These are phyloP conservation scores for Agrenia bidenticulata DNA, from an alignment of 2,888 invertebrate species.

Conservation along the genomic window DNA sequence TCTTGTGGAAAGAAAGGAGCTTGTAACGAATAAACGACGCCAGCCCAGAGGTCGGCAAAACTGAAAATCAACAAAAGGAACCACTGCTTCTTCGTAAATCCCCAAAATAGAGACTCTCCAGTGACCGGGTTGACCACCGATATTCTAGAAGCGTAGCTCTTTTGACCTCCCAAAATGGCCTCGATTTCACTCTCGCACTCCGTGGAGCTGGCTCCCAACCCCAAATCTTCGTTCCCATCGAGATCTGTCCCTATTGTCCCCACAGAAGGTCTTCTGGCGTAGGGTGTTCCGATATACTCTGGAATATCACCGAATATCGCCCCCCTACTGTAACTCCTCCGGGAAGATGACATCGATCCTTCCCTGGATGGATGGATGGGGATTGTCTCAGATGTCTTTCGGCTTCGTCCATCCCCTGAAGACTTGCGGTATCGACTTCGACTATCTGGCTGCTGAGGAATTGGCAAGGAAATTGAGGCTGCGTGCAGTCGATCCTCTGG, in stretches of 20 bases:
- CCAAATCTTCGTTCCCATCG: slow-evolving; percentile 1
- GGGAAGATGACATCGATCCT: slow-evolving; percentile 31
- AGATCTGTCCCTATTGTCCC: background rate
- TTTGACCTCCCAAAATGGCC: slow-evolving; percentile 5
- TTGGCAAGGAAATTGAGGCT: background rate
- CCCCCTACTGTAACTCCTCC: slow-evolving; percentile 28
- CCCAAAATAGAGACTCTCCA: slow-evolving; percentile 35
- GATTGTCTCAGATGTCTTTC: slow-evolving; percentile 11
- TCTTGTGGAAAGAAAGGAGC: slow-evolving; percentile 82
- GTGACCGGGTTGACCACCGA: slow-evolving; percentile 33
- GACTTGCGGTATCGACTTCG: slow-evolving; percentile 23
- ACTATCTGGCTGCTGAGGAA: slow-evolving; percentile 4
- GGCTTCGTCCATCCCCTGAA: slow-evolving; percentile 23
- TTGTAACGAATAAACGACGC: slow-evolving; percentile 78
- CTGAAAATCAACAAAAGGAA: slow-evolving; percentile 74
- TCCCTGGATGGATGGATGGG: slow-evolving; percentile 33
- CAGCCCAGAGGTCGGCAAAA: slow-evolving; percentile 80
- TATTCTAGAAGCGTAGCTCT: slow-evolving; percentile 7
- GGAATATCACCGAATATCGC: slow-evolving; percentile 38
- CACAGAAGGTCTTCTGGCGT: background rate
- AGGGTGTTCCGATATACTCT: slow-evolving; percentile 29
- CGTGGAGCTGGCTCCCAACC: slow-evolving; percentile 3
- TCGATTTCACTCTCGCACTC: slow-evolving; percentile 20
- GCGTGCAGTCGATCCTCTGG: background rate
- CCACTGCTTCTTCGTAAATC: slow-evolving; percentile 73